Base-by-base conservation (phyloP, 2,888 invertebrate genomes). In the Hypsopygia costalis region DNA sequence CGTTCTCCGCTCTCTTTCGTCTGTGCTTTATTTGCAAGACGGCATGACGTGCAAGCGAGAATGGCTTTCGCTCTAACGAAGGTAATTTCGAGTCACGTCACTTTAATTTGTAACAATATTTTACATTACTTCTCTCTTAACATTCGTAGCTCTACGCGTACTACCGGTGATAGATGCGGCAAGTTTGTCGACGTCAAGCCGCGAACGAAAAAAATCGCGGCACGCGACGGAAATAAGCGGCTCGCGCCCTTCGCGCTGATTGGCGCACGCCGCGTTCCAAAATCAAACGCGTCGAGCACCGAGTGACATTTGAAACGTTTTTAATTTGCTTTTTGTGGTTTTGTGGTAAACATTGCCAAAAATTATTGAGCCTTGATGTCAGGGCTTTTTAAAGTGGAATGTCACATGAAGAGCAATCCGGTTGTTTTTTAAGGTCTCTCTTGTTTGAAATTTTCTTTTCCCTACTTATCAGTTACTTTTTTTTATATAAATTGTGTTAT, bases 151-250 rank as follows among this genome's bases (percentile, higher is more conserved):
- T 72, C 69, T 68, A 51, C 49, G 40, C 43, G 47, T 52, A 50
- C 60, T 49, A 51, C 33, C 39, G 46, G 77, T 85, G 85, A 85
- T 81, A 80, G 73, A 85, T 85, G 80, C 75, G 68, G 68, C 71
- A 68, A 81, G 80, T 83, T 82, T 74, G 80, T 85, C 69, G 69
- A 60, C 67, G 83, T 82, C 83, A 71, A 66, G 71, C 61, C 65
- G 58, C 63, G 62, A 58, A 50, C 51, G 58, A 71, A 79, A 81
- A 81, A 74, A 71, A 72, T 51, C 61, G 55, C 58, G 56, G 58
- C 59, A 31, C 68, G 68, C 56, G 62, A 64, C 73, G 75, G 79
- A 78, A 80, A 75, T 79, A 75, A 69, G 69, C 65, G 62, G 62
- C 60, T 61, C 66, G 62, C 69, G 66, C 69, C 69, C 68, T 54